Evolutionary conservation across 2,888 invertebrate species (phyloP).

Genomic region (Tipula lateralis): DNA sequence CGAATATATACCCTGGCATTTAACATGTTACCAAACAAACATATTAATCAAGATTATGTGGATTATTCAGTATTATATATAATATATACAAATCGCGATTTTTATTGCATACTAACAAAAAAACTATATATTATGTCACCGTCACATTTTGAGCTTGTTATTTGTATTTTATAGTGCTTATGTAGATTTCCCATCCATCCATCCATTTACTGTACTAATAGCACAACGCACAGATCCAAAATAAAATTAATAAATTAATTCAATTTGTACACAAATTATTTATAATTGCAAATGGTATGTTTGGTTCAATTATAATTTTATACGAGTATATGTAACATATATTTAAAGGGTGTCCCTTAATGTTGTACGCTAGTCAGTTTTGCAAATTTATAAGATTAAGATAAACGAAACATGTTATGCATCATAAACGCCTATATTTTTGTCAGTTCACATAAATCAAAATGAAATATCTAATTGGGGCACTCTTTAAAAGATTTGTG

Average conservation of each 20-base stretch:
- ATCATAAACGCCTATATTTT: too few species aligned
- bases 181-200: background rate
- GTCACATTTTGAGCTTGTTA: background rate
- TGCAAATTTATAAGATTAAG: too few species aligned
- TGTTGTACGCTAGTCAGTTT: too few species aligned
- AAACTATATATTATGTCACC: background rate
- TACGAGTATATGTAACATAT: background rate
- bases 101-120: background rate
- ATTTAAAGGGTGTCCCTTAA: too few species aligned
- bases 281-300: conserved; percentile 1
- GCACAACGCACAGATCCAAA: background rate
- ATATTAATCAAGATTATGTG: background rate
- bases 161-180: background rate
- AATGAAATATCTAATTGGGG: background rate
- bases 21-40: background rate
- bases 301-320: background rate
- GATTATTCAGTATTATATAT: background rate
- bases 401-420: too few species aligned
- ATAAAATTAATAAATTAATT: background rate
- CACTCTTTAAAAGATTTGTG: background rate
- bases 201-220: background rate
- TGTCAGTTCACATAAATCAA: background rate
- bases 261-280: background rate
- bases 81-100: too few species aligned
- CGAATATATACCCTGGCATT: background rate